Evolutionary conservation across 2,797 vertebrate species (phyloP).

Genomic region (Cuniculus paca): DNA sequence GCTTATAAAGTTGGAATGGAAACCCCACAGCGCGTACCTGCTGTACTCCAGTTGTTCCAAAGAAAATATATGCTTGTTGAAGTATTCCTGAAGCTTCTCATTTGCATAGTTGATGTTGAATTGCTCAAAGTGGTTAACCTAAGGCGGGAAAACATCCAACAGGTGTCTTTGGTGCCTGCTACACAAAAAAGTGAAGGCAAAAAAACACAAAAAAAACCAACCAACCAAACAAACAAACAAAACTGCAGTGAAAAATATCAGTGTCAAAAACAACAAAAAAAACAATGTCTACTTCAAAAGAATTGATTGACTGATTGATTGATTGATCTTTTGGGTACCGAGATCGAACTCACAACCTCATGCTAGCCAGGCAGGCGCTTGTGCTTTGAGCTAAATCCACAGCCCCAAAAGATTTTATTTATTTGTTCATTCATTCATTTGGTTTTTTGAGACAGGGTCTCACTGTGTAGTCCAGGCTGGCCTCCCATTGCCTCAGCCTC

Average conservation of each 20-base stretch:
- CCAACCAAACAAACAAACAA: too few species aligned
- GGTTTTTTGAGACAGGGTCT: not conserved
- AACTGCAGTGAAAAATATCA: not conserved
- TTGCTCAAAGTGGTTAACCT: constrained; percentile 99
- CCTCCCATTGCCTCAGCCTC: not conserved
- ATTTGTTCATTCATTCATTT: not conserved
- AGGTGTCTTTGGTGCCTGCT: not conserved
- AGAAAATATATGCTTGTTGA: constrained; percentile 99
- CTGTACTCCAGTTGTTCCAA: constrained; percentile 98
- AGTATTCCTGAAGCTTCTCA: constrained; percentile 99
- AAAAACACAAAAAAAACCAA: not conserved
- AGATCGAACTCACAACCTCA: too few species aligned
- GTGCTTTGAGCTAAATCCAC: too few species aligned
- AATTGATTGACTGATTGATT: too few species aligned
- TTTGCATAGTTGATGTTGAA: constrained; percentile 99
- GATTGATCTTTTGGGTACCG: too few species aligned
- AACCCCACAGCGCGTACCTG: constrained; percentile 86
- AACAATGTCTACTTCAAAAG: not conserved
- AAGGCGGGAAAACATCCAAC: constrained; percentile 48
- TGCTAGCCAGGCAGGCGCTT: too few species aligned
- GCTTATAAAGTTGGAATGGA: not conserved
- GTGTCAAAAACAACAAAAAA: too few species aligned
- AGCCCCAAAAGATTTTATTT: not conserved
- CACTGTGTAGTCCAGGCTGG: not conserved
- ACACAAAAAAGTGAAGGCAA: not conserved